Base-by-base conservation (phyloP, 2,888 invertebrate genomes). In the Buathra laborator region DNA sequence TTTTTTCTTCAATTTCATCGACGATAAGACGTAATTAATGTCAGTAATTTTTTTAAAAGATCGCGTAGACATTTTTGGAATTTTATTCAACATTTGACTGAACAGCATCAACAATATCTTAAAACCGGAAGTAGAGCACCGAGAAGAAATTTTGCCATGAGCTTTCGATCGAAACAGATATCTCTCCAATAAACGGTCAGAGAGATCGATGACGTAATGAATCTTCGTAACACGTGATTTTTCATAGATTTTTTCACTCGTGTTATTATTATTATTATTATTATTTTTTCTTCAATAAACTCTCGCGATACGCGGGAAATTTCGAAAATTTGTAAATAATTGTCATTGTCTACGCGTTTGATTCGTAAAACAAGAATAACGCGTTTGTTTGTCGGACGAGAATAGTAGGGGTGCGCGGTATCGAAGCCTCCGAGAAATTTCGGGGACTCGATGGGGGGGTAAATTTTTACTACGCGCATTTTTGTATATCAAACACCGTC, bases 71-170 rank as follows among this genome's bases (percentile, higher is more conserved):
- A 9, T 37, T 37, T 37, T 37, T 37, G 37, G 1, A 9, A 37
- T 37, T 37, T 37, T 7, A 37, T 37, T 66, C 0, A 32, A 0
- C 48, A 29, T 48, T 66, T 6, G 37, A 48, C 37, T 10, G 32
- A 19, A 44, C 29, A 19, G 3, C 29, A 16, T 43, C 29, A 43
- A n/a, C 14, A 2, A 70, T 46, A 62, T 77, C 32, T 51, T 68
- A 14, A 56, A 79, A 62, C 19, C 46, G 46, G 37, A 71, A 12
- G 16, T n/a, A 53, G 44, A 19, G 29, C 14, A 16, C n/a, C 9
- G 53, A 24, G 53, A 56, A 12, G 10, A 79, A 66, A 76, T 77
- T 71, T 77, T 77, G 70, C 64, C 77, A 76, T 70, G 24, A 62
- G 62, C 43, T 70, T 62, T 70, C 46, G 68, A 68, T 68, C 29